phyloP scores from a whole-genome alignment of 2,888 invertebrate species.

The Cephus rjabovi region DNA sequence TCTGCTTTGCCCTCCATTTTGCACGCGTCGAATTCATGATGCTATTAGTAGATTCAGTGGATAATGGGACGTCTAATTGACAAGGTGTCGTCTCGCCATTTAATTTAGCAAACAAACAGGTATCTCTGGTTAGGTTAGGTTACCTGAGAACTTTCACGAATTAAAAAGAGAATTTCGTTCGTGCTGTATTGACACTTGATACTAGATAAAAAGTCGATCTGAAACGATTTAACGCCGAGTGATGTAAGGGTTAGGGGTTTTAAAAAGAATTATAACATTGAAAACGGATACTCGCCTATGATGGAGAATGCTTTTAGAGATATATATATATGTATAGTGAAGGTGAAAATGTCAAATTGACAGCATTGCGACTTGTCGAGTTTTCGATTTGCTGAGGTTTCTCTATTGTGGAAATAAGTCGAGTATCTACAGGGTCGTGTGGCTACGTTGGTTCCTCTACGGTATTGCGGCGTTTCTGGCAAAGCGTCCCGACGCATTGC shows the following conservation, averaged over 20 bases:
- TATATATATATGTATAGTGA: neutral
- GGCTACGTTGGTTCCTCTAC: constrained; percentile 11
- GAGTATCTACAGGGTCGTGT: neutral
- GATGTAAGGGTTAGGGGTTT: neutral
- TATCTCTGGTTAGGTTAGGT: neutral
- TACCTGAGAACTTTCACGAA: neutral
- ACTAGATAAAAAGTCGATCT: neutral
- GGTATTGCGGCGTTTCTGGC: constrained; percentile 48
- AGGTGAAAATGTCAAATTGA: neutral
- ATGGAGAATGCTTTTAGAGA: neutral
- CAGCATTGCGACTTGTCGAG: neutral
- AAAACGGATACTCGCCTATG: neutral
- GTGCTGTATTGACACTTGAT: neutral
- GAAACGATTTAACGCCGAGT: neutral
- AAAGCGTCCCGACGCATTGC: constrained; percentile 52
- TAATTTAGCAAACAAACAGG: neutral
- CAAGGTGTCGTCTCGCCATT: neutral
- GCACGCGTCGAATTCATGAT: neutral
- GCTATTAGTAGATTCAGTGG: neutral
- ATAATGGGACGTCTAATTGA: neutral
- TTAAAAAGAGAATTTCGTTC: neutral
- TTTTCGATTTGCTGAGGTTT: neutral
- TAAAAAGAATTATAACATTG: neutral
- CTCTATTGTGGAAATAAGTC: neutral
- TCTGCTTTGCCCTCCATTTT: neutral